These are phyloP conservation scores for Acrobasis consociella DNA, from an alignment of 2,888 invertebrate species.

Conservation along the genomic window DNA sequence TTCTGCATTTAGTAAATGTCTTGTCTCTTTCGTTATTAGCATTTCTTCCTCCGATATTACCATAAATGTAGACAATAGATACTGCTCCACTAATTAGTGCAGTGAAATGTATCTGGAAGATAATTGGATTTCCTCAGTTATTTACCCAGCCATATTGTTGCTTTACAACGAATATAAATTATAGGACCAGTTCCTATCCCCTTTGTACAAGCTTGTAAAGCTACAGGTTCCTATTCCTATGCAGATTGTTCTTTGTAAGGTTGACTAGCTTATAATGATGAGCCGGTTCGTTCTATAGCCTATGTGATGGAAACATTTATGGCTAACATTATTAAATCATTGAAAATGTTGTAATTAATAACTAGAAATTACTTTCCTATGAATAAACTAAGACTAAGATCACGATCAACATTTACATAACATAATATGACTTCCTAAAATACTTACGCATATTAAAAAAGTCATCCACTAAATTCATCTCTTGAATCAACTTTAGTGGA, in stretches of 20 bases:
- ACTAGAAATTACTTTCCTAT: too few relatives aligned
- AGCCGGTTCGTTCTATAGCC: background rate
- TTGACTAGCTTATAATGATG: background rate
- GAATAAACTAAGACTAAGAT: too few relatives aligned
- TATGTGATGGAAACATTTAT: background rate
- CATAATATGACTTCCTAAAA: too few relatives aligned
- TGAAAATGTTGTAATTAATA: too few relatives aligned
- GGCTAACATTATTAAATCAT: too few relatives aligned
- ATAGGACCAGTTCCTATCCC: constrained; percentile 14
- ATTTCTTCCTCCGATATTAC: constrained; percentile 10
- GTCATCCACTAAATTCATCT: too few relatives aligned
- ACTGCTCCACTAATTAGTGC: constrained; percentile 13
- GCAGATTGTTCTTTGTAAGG: constrained; percentile 15
- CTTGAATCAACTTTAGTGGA: too few relatives aligned
- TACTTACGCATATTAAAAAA: too few relatives aligned
- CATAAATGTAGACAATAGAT: constrained; percentile 18
- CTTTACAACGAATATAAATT: constrained; percentile 19
- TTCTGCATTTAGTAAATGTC: constrained; percentile 1
- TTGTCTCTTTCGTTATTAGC: background rate
- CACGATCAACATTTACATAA: too few relatives aligned
- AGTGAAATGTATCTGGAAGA: constrained; percentile 15
- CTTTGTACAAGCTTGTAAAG: constrained; percentile 15
- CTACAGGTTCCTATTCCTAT: constrained; percentile 16
- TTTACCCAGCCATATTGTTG: constrained; percentile 15
- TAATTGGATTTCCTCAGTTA: constrained; percentile 20